These are phyloP conservation scores for Hedychridium roseum DNA, from an alignment of 2,888 invertebrate genomes.

Conservation along the genomic window DNA sequence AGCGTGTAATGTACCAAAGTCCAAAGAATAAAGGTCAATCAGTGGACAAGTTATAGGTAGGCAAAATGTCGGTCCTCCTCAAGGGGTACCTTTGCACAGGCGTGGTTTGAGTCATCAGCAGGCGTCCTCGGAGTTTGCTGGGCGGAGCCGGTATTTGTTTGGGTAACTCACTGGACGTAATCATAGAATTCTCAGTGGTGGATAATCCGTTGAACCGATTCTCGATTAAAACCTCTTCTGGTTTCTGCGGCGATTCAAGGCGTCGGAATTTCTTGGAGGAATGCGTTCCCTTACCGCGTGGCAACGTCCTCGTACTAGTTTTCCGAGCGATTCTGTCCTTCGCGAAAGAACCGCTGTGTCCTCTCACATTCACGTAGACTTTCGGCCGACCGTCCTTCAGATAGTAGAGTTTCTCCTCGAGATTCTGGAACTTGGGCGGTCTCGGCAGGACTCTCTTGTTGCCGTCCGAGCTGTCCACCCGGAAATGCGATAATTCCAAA, in stretches of 20 bases:
- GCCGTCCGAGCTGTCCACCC: conserved; percentile 21
- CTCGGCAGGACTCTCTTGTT: conserved; percentile 26
- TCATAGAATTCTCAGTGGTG: conserved; percentile 53
- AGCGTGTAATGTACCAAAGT: too few relatives aligned
- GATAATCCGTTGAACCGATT: conserved; percentile 39
- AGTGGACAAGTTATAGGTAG: conserved; percentile 43
- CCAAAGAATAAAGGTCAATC: too few relatives aligned
- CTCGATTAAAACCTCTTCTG: too few relatives aligned
- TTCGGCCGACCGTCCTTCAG: conserved; percentile 50
- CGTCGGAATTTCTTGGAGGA: conserved; percentile 1
- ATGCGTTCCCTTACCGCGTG: background rate
- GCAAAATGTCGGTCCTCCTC: conserved; percentile 46
- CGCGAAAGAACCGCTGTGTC: conserved; percentile 45
- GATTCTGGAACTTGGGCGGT: conserved; percentile 27
- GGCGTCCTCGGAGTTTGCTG: conserved; percentile 41
- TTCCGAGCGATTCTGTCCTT: conserved; percentile 22
- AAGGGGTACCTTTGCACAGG: conserved; percentile 52
- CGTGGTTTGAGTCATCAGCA: conserved; percentile 50
- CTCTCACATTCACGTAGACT: conserved; percentile 53
- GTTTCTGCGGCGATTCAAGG: too few relatives aligned
- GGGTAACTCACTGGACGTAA: conserved; percentile 62
- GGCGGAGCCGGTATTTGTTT: conserved; percentile 64
- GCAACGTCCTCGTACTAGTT: too few relatives aligned
- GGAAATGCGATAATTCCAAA: conserved; percentile 31
- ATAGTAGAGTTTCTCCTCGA: conserved; percentile 53